Percentiles rank a stretch among this genome's conserved stretches.
phyloP scores from a whole-genome alignment of 2,888 invertebrate genomes.

The Ophion slaviceki region DNA sequence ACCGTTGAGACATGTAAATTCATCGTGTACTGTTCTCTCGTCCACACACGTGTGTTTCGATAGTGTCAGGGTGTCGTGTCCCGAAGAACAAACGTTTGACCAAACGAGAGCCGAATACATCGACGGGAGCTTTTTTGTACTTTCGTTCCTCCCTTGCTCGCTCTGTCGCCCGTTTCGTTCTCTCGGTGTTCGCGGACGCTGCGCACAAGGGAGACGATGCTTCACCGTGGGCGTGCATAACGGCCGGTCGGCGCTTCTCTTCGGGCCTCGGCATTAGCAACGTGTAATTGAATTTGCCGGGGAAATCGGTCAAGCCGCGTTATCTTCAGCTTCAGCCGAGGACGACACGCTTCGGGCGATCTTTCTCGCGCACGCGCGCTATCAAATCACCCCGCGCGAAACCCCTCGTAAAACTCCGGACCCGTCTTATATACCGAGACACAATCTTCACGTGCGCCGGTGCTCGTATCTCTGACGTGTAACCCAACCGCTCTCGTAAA shows the following conservation, averaged over 20 bases:
- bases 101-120: slow-evolving; percentile 54
- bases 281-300: slow-evolving; percentile 70
- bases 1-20: slow-evolving; percentile 18
- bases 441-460: neutral
- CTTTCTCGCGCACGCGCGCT: slow-evolving; percentile 55
- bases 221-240: slow-evolving; percentile 69
- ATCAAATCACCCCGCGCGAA: slow-evolving; percentile 30
- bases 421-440: neutral
- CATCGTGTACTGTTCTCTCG: slow-evolving; percentile 15
- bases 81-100: slow-evolving; percentile 56
- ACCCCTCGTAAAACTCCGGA: slow-evolving; percentile 30
- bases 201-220: slow-evolving; percentile 36
- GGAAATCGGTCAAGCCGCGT: slow-evolving; percentile 70
- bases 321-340: slow-evolving; percentile 59
- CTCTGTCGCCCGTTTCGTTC: neutral
- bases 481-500: slow-evolving; percentile 60
- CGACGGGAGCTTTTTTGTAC: slow-evolving; percentile 22
- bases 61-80: slow-evolving; percentile 47
- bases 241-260: slow-evolving; percentile 65
- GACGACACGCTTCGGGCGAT: slow-evolving; percentile 62
- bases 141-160: neutral
- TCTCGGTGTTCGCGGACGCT: slow-evolving; percentile 31
- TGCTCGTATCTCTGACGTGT: slow-evolving; percentile 11
- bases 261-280: slow-evolving; percentile 68
- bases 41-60: slow-evolving; percentile 38